These are phyloP conservation scores for Zaprionus lineosus DNA, from an alignment of 2,888 invertebrate species.

Conservation along the genomic window DNA sequence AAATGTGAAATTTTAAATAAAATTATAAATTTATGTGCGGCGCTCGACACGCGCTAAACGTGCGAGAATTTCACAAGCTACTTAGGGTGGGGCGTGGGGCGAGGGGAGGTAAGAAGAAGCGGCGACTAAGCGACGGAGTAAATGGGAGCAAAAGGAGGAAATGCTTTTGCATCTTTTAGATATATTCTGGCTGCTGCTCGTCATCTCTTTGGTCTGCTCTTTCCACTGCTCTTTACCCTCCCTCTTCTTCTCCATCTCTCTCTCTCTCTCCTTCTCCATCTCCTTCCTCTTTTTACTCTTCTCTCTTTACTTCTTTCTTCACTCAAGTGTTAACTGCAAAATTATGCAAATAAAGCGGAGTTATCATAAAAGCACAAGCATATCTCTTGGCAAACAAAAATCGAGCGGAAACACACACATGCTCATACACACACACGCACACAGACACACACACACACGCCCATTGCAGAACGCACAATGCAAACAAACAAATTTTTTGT, in stretches of 20 bases:
- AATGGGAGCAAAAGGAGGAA: constrained; percentile 6
- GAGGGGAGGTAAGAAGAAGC: no score
- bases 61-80: constrained; percentile 62
- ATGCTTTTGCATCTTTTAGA: constrained; percentile 53
- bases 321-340: constrained; percentile 54
- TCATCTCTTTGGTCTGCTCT: constrained; percentile 15
- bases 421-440: background rate
- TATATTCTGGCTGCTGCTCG: constrained; percentile 15
- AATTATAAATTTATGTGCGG: constrained; percentile 73
- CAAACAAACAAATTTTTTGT: no score
- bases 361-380: constrained; percentile 38
- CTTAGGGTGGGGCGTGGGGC: background rate
- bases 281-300: constrained; percentile 10
- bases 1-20: constrained; percentile 75
- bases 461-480: no score
- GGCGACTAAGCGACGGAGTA: no score
- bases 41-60: constrained; percentile 50
- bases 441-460: constrained; percentile 48
- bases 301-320: constrained; percentile 19
- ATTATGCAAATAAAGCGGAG: constrained; percentile 60
- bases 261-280: no score
- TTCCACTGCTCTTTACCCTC: no score
- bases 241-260: constrained; percentile 16
- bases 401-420: constrained; percentile 26
- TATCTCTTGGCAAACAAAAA: constrained; percentile 34